Evolutionary conservation across 1,140 invertebrate genomes (phyloP).

Genomic region (Euura lappo): DNA sequence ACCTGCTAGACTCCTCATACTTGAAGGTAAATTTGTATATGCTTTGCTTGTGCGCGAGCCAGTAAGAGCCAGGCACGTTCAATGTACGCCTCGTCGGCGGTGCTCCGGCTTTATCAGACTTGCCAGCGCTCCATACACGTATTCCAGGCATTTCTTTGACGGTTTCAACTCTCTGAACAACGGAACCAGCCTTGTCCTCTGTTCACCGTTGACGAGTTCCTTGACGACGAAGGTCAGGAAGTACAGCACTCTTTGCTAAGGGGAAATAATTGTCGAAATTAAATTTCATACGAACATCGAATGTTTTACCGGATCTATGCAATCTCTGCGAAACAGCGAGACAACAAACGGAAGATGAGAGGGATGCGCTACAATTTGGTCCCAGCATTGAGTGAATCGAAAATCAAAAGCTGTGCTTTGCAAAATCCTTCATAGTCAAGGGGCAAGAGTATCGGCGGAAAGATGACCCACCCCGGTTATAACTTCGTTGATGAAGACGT

Average conservation of each 20-base stretch:
- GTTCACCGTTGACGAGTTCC: slow-evolving; percentile 41
- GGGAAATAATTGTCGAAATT: background rate
- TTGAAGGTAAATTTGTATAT: slow-evolving; percentile 58
- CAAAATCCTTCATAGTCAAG: background rate
- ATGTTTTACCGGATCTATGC: background rate
- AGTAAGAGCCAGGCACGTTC: slow-evolving; percentile 56
- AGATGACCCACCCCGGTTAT: slow-evolving; percentile 60
- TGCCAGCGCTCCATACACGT: slow-evolving; percentile 54
- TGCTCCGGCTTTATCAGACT: slow-evolving; percentile 46
- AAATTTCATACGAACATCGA: background rate
- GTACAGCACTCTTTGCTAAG: slow-evolving; percentile 55
- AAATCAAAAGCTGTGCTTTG: no score
- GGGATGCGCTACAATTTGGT: no score
- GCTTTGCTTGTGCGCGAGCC: slow-evolving; percentile 54
- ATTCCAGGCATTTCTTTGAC: slow-evolving; percentile 59
- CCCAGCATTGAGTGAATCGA: no score
- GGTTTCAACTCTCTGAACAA: slow-evolving; percentile 53
- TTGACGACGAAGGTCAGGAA: slow-evolving; percentile 51
- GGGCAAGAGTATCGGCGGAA: slow-evolving; percentile 4
- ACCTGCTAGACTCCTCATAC: slow-evolving; percentile 51
- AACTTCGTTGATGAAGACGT: slow-evolving; percentile 68
- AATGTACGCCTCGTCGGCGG: slow-evolving; percentile 44
- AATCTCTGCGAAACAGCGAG: background rate
- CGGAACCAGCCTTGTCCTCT: slow-evolving; percentile 47
- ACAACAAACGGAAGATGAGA: background rate